These are phyloP conservation scores for Nomada fucata DNA, from an alignment of 2,888 invertebrate genomes.

Conservation along the genomic window DNA sequence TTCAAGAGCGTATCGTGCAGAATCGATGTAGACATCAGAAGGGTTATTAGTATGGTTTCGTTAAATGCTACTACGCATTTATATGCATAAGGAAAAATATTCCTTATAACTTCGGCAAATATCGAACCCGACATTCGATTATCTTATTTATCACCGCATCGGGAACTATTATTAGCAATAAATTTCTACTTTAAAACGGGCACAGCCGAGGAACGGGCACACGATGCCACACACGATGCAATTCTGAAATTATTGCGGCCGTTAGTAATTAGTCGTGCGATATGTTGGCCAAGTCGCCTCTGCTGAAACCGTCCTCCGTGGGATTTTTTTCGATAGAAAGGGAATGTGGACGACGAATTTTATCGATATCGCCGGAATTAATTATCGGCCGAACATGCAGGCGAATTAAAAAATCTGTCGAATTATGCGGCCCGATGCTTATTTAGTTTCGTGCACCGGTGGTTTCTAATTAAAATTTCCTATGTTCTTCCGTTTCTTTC, in stretches of 20 bases:
- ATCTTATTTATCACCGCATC: conserved; percentile 38
- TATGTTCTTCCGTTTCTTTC: background rate
- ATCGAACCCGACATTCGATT: background rate
- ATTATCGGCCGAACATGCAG: conserved; percentile 28
- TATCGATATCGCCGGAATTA: conserved; percentile 57
- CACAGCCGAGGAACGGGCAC: conserved; percentile 20
- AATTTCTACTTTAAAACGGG: conserved; percentile 36
- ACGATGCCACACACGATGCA: conserved; percentile 55
- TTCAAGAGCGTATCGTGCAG: background rate
- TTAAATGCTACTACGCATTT: background rate
- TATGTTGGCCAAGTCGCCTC: conserved; percentile 27
- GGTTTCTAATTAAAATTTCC: background rate
- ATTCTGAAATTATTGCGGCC: conserved; percentile 43
- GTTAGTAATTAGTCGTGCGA: conserved; percentile 62
- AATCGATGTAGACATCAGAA: background rate
- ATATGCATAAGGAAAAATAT: background rate
- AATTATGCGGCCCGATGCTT: background rate
- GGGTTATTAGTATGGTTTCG: background rate
- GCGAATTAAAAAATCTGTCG: conserved; percentile 21
- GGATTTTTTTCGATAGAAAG: conserved; percentile 53
- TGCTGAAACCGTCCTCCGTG: conserved; percentile 6
- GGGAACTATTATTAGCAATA: conserved; percentile 30
- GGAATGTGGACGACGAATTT: conserved; percentile 53
- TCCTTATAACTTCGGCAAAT: background rate
- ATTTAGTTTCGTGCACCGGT: background rate